These are phyloP conservation scores for Cheilosia vernalis DNA, from an alignment of 2,888 invertebrate species.

Conservation along the genomic window DNA sequence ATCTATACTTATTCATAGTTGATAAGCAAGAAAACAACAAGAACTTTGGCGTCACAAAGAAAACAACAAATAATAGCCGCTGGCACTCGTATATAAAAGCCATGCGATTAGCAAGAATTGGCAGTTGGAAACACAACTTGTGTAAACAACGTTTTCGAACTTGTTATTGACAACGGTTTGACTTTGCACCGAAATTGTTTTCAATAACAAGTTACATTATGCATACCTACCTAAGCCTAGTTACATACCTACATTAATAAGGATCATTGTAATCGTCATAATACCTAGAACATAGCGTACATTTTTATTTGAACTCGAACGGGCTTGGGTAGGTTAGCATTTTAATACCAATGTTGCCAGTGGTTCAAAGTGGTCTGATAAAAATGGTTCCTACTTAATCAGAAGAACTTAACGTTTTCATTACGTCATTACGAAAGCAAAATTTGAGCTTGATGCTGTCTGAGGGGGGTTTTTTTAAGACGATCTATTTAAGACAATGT, in stretches of 20 bases:
- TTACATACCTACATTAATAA: too few relatives aligned
- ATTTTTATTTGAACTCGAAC: neutral
- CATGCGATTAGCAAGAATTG: neutral
- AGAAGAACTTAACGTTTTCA: too few relatives aligned
- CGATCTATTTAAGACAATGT: too few relatives aligned
- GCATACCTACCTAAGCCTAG: too few relatives aligned
- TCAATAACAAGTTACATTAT: too few relatives aligned
- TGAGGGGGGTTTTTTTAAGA: too few relatives aligned
- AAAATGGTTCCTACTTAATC: too few relatives aligned
- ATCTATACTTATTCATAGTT: neutral
- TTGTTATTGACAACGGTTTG: neutral
- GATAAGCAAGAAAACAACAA: neutral
- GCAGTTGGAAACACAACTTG: neutral
- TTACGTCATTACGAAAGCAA: too few relatives aligned
- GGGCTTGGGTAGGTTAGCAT: neutral
- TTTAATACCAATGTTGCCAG: conserved; percentile 7
- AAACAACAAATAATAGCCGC: conserved; percentile 1
- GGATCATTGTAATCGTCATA: too few relatives aligned
- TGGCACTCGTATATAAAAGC: neutral
- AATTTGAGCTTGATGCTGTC: too few relatives aligned
- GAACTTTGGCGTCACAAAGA: neutral
- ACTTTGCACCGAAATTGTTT: too few relatives aligned
- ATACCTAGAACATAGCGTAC: too few relatives aligned
- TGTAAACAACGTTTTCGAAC: neutral
- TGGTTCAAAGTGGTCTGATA: neutral